phyloP scores from a whole-genome alignment of 2,113 vertebrate genomes.

The Podarcis cretensis region DNA sequence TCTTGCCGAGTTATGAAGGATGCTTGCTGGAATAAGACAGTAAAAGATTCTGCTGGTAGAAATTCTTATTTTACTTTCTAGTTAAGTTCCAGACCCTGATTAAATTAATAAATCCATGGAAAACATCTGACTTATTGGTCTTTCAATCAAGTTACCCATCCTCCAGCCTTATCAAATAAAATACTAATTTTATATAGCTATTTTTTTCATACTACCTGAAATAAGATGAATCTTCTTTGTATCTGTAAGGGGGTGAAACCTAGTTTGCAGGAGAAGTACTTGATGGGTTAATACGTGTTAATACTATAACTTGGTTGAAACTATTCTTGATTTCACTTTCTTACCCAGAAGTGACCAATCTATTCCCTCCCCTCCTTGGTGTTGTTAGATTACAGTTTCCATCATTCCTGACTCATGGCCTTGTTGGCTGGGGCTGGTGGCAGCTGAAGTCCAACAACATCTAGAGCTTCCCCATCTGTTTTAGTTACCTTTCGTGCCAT shows the following conservation, averaged over 20 bases:
- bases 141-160: not conserved
- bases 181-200: not conserved
- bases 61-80: conserved; percentile 3
- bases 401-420: too few relatives aligned
- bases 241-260: not conserved
- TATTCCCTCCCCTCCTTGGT: too few relatives aligned
- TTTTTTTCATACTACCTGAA: not conserved
- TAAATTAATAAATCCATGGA: conserved; percentile 7
- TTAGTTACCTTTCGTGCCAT: not conserved
- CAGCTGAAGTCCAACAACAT: too few relatives aligned
- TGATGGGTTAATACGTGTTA: not conserved
- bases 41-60: conserved; percentile 15
- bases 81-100: conserved; percentile 28
- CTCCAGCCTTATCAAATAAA: not conserved
- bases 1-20: conserved; percentile 7
- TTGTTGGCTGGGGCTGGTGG: too few relatives aligned
- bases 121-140: not conserved
- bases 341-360: not conserved
- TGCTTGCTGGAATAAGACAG: not conserved
- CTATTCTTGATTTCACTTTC: not conserved
- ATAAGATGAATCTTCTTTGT: not conserved
- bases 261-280: not conserved
- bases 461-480: not conserved
- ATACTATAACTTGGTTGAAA: not conserved
- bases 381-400: too few relatives aligned